Evolutionary conservation across 2,888 invertebrate genomes (phyloP).

Genomic region (Trichogramma evanescens): DNA sequence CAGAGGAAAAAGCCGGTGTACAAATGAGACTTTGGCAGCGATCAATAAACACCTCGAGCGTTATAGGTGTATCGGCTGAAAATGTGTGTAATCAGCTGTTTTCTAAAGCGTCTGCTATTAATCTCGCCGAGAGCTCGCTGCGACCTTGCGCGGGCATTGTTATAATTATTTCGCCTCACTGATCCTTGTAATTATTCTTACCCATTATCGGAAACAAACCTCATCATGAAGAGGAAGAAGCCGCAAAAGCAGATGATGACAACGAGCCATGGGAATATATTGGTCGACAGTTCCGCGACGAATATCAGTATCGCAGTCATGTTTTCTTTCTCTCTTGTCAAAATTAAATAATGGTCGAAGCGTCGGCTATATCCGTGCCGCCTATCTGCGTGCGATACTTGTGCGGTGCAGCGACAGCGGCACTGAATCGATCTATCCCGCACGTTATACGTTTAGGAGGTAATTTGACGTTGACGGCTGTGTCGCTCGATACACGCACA

Average conservation of each 20-base stretch:
- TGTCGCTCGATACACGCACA: no score
- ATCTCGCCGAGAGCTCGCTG: no score
- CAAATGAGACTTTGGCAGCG: no score
- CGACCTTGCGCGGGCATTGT: no score
- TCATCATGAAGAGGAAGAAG: conserved; percentile 68
- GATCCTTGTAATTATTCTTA: background rate
- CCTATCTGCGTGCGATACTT: background rate
- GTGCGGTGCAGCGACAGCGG: background rate
- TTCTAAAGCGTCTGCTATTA: no score
- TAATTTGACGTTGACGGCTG: no score
- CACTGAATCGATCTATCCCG: background rate
- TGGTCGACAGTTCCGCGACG: conserved; percentile 63
- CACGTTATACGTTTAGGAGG: no score
- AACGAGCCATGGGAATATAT: conserved; percentile 68
- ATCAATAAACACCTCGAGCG: no score
- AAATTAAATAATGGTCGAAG: background rate
- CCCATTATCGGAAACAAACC: conserved; percentile 47
- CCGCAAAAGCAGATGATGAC: conserved; percentile 67
- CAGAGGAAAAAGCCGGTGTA: no score
- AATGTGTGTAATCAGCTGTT: no score
- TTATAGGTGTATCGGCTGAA: no score
- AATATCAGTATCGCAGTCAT: conserved; percentile 60
- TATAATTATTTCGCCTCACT: background rate
- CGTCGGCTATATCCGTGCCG: background rate
- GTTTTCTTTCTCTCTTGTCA: conserved; percentile 2